Conservation (phyloP, 2,888 invertebrate species). For the Argyresthia goedartella region DNA sequence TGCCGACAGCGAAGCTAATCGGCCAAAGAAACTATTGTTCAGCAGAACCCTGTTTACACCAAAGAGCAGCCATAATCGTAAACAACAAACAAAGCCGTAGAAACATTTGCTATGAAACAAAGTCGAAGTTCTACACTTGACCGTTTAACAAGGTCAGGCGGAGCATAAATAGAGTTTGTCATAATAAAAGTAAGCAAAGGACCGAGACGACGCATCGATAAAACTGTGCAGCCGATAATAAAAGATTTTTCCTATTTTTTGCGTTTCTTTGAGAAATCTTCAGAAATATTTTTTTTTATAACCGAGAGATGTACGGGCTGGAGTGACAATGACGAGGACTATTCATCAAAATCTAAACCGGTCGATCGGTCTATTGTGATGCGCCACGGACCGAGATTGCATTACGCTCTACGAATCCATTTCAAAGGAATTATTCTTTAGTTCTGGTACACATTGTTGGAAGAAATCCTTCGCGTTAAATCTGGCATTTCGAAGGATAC, state of each 20-base stretch:
- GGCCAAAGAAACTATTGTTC: background rate
- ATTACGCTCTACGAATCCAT: conserved; percentile 13
- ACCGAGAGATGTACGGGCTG: conserved; percentile 5
- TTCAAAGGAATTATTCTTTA: conserved; percentile 2
- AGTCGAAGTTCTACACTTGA: conserved; percentile 42
- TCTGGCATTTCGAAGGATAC: too few relatives aligned
- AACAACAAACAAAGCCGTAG: conserved; percentile 6
- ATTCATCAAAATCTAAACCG: conserved; percentile 36
- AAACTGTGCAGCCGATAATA: conserved; percentile 17
- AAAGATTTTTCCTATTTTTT: conserved; percentile 19
- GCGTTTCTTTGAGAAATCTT: conserved; percentile 15
- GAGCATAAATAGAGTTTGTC: conserved; percentile 29
- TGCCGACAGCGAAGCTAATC: background rate
- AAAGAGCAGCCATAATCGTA: background rate
- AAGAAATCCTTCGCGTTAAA: background rate
- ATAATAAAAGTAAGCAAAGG: conserved; percentile 19
- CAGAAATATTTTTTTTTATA: conserved; percentile 20
- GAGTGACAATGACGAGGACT: conserved; percentile 19
- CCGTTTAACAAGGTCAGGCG: conserved; percentile 38
- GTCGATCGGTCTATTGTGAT: conserved; percentile 26
- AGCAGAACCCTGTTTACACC: background rate
- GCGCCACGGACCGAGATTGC: conserved; percentile 29
- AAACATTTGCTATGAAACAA: conserved; percentile 24
- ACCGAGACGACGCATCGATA: conserved; percentile 18
- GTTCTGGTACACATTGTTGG: conserved; percentile 1